Evolutionary conservation across 1,140 invertebrate species (phyloP).

Genomic region (Leptonema lineaticorne): DNA sequence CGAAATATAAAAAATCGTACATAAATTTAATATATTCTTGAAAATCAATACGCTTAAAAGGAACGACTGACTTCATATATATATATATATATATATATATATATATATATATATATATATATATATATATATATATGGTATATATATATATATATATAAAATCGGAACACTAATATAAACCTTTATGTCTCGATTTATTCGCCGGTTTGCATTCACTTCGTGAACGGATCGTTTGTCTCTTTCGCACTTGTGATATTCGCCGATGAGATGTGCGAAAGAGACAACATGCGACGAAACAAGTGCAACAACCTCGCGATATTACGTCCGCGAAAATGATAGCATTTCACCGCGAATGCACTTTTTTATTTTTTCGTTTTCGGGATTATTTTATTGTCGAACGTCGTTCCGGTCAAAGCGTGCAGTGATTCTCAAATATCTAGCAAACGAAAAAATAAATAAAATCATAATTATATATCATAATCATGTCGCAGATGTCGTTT

Average conservation of each 20-base stretch:
- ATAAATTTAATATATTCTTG: neutral
- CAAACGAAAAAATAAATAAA: too few relatives aligned
- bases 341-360: too few relatives aligned
- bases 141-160: neutral
- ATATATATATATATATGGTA: neutral
- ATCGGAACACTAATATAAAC: too few relatives aligned
- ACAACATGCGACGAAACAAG: neutral
- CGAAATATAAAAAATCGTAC: neutral
- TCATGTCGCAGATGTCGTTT: too few relatives aligned
- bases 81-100: neutral
- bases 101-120: neutral
- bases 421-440: too few relatives aligned
- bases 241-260: neutral
- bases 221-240: neutral
- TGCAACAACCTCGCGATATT: conserved; percentile 2
- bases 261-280: neutral
- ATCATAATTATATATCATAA: too few relatives aligned
- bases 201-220: neutral
- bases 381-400: too few relatives aligned
- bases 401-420: too few relatives aligned
- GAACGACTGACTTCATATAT: too few relatives aligned
- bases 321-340: too few relatives aligned
- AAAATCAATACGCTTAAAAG: too few relatives aligned
- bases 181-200: neutral
- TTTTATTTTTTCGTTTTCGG: too few relatives aligned